These are phyloP conservation scores for Cepphus grylle DNA, from an alignment of 2,113 vertebrate genomes.

Conservation along the genomic window DNA sequence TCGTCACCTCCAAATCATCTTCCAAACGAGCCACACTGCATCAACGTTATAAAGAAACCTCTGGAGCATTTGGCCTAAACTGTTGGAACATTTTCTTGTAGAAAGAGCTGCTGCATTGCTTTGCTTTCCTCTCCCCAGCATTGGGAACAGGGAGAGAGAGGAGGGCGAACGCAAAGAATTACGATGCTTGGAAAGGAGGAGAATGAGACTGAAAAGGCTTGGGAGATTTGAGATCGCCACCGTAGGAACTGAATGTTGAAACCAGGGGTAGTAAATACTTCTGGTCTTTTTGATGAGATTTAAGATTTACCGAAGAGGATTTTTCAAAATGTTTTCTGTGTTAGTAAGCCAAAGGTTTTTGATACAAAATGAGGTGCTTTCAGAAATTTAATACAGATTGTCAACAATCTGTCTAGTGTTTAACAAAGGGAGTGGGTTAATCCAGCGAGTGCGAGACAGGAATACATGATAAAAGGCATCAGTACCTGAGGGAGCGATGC, in stretches of 20 bases:
- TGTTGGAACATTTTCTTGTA: neutral
- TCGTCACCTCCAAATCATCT: neutral
- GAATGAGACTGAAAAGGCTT: neutral
- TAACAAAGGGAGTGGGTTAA: neutral
- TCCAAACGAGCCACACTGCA: accelerated
- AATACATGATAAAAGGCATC: neutral
- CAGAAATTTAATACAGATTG: neutral
- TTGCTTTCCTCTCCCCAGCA: neutral
- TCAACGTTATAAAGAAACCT: neutral
- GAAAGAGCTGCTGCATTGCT: neutral
- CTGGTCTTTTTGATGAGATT: neutral
- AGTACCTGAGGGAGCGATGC: neutral
- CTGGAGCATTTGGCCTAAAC: neutral
- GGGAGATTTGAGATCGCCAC: neutral
- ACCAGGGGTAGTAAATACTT: neutral
- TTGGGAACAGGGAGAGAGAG: neutral
- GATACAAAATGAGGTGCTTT: neutral
- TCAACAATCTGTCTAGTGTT: neutral
- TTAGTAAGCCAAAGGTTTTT: neutral
- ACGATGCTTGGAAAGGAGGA: neutral
- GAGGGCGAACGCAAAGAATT: accelerated
- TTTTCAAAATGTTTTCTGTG: neutral
- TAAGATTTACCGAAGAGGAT: neutral
- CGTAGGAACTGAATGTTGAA: neutral
- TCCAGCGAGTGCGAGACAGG: accelerated